A percentile compares a stretch with the other conserved stretches of the same genome.
phyloP scores from a whole-genome alignment of 2,797 vertebrate species.

The Myotis daubentonii region DNA sequence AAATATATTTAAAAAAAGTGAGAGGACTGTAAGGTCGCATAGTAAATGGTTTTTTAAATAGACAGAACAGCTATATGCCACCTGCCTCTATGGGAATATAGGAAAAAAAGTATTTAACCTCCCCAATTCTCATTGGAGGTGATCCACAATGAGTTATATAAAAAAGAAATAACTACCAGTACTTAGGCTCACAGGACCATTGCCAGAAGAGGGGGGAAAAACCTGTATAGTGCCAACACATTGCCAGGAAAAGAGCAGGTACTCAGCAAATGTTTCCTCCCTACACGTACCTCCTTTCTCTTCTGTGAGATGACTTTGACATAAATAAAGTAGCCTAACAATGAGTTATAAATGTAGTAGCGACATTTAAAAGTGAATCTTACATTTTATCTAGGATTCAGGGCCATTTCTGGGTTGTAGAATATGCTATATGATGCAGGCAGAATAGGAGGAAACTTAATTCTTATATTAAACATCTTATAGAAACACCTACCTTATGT shows the following conservation, averaged over 20 bases:
- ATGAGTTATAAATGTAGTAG: neutral
- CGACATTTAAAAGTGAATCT: neutral
- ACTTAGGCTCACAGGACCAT: neutral
- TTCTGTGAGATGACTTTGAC: neutral
- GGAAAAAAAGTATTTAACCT: neutral
- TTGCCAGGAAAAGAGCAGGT: neutral
- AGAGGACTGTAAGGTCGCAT: neutral
- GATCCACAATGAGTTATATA: neutral
- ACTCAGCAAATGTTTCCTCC: neutral
- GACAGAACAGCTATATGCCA: neutral
- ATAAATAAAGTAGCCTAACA: constrained; percentile 22
- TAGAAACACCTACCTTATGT: neutral
- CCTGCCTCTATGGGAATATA: neutral
- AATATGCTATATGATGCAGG: neutral
- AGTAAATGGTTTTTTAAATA: neutral
- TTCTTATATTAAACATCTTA: neutral
- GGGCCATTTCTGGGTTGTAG: neutral
- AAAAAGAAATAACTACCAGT: neutral
- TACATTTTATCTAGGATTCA: constrained; percentile 26
- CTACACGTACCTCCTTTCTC: neutral
- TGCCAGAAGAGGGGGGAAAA: neutral
- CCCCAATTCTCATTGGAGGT: neutral
- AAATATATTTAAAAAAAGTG: too few relatives aligned
- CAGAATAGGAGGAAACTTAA: neutral
- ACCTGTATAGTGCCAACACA: neutral